Evolutionary conservation across 2,797 vertebrate genomes (phyloP).

Genomic region (Hylomyscus alleni): DNA sequence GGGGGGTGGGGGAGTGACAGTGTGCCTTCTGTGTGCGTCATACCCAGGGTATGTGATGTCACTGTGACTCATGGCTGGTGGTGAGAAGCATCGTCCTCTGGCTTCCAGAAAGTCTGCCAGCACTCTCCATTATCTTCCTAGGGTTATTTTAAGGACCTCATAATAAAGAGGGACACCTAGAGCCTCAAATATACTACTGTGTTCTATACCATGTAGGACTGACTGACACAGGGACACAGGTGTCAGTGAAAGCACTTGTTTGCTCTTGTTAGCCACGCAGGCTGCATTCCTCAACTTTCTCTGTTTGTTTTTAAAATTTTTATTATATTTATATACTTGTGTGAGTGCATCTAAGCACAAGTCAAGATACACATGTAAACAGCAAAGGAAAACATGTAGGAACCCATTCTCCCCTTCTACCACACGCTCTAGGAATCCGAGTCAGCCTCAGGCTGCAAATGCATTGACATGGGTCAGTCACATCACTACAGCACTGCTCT

Average conservation of each 20-base stretch:
- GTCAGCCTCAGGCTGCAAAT: background rate
- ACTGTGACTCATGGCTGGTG: constrained; percentile 49
- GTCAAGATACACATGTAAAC: background rate
- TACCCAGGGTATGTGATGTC: background rate
- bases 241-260: background rate
- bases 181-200: background rate
- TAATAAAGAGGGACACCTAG: background rate
- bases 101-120: background rate
- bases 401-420: background rate
- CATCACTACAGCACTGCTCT: background rate
- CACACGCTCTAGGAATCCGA: too few relatives aligned
- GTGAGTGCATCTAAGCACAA: background rate
- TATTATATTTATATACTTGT: background rate
- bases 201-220: background rate
- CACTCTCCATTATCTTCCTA: background rate
- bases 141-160: background rate
- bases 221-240: background rate
- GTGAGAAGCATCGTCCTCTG: background rate
- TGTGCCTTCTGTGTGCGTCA: background rate
- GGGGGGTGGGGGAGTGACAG: constrained; percentile 15
- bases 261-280: background rate
- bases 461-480: background rate
- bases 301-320: background rate
- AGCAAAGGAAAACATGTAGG: background rate
- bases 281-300: background rate